These are phyloP conservation scores for Polymixis flavicincta DNA, from an alignment of 2,888 invertebrate genomes.

Conservation along the genomic window DNA sequence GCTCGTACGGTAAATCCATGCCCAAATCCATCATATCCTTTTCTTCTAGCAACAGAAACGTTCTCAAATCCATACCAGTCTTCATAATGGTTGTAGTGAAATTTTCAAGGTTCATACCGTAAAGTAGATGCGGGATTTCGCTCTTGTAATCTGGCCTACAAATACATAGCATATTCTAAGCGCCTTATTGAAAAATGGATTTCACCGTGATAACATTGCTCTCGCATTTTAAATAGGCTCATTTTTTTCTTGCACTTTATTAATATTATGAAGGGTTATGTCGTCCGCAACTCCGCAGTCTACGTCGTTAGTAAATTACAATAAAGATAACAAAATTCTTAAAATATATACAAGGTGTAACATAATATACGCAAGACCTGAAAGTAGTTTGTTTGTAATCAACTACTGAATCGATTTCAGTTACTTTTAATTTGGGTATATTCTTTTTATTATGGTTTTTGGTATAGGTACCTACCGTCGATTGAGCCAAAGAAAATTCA, in stretches of 20 bases:
- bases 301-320: neutral
- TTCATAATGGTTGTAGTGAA: slow-evolving; percentile 85
- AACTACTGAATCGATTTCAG: too few relatives aligned
- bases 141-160: slow-evolving; percentile 86
- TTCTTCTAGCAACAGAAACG: slow-evolving; percentile 91
- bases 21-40: slow-evolving; percentile 90
- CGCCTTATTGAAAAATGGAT: neutral
- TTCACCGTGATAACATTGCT: slow-evolving; percentile 20
- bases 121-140: slow-evolving; percentile 90
- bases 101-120: slow-evolving; percentile 91
- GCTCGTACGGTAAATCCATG: slow-evolving; percentile 91
- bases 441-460: too few relatives aligned
- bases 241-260: neutral
- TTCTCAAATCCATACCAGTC: slow-evolving; percentile 87
- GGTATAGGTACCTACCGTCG: too few relatives aligned
- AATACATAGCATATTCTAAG: slow-evolving; percentile 15
- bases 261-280: too few relatives aligned
- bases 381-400: too few relatives aligned
- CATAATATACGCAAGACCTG: too few relatives aligned
- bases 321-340: neutral
- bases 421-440: too few relatives aligned
- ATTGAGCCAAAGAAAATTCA: too few relatives aligned
- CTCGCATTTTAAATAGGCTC: slow-evolving; percentile 5
- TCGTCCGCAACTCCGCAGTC: neutral
- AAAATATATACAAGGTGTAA: too few relatives aligned